Base-by-base conservation (phyloP, 35 echinoderm and acorn worm species). In the Anneissia japonica region DNA sequence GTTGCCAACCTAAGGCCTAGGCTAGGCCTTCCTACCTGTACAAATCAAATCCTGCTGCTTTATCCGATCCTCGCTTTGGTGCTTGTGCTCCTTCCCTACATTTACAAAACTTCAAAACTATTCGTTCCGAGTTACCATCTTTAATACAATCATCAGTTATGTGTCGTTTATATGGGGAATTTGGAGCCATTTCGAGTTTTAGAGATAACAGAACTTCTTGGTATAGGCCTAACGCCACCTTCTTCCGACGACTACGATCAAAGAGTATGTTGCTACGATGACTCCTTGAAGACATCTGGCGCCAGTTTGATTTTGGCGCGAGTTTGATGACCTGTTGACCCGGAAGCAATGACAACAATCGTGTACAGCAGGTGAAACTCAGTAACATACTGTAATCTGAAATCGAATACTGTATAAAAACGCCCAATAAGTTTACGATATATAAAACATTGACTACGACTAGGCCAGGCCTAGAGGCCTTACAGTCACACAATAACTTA, bases 21-120 rank as follows among this genome's bases (percentile, higher is more conserved):
- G 31, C 46, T 36, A 43, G 17, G 21, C 28, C 19, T 0, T 21
- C 74, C 39, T 41, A 93, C 91, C 91, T 93, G 74, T 64, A 81
- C 76, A 93, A 82, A 85, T 93, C 91, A 35, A 38, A 86, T 29
- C 91, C 91, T 19, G 91, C 91, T 7, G 91, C 81, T 3, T 84
- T 77, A 21, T 79, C 81, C 17, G 76, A 81, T 0, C 91, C 91
- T 88, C 77, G 74, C n/a, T 36, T 72, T 74, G 91, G 91, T 11
- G 81, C 37, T 19, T 35, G 32, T 10, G 91, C 91, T 37, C 81
- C 46, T 0, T 35, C 31, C 13, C 80, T 56, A 2, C 89, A 35
- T 79, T 88, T 93, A 5, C 30, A 30, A 37, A 85, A 93, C 30
- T 35, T 40, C 84, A 92, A 82, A 40, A 87, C 79, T 19, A 64